phyloP scores from a whole-genome alignment of 53 echinoderm and acorn worm genomes.

The Actinopyga echinites region DNA sequence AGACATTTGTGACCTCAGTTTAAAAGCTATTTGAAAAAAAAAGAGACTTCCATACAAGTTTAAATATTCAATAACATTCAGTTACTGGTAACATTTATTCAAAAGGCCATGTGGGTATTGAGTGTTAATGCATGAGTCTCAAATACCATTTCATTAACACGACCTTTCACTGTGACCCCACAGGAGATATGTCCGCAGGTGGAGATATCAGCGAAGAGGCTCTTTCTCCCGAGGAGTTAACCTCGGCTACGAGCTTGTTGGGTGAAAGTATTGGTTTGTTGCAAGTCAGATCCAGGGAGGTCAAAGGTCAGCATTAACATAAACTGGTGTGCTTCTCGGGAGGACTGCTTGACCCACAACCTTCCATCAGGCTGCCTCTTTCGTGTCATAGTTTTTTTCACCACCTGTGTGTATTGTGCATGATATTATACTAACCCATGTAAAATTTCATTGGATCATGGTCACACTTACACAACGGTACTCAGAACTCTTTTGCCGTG shows the following conservation, averaged over 20 bases:
- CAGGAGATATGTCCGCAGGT: constrained; percentile 10
- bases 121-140: too few relatives aligned
- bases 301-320: constrained; percentile 19
- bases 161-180: constrained; percentile 18
- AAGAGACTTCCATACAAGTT: too few relatives aligned
- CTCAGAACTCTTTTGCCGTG: too few relatives aligned
- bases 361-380: constrained; percentile 18
- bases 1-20: too few relatives aligned
- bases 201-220: not conserved
- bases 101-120: too few relatives aligned
- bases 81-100: too few relatives aligned
- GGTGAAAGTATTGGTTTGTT: constrained; percentile 18
- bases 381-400: not conserved
- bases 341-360: too few relatives aligned
- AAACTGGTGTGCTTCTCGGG: not conserved
- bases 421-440: not conserved
- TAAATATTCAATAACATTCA: too few relatives aligned
- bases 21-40: too few relatives aligned
- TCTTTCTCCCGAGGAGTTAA: constrained; percentile 11
- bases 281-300: constrained; percentile 31
- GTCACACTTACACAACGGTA: too few relatives aligned
- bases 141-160: too few relatives aligned
- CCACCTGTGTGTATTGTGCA: not conserved
- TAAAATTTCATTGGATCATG: too few relatives aligned
- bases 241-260: constrained; percentile 3